phyloP scores from a whole-genome alignment of 2,113 vertebrate species.

The Oophaga pumilio region DNA sequence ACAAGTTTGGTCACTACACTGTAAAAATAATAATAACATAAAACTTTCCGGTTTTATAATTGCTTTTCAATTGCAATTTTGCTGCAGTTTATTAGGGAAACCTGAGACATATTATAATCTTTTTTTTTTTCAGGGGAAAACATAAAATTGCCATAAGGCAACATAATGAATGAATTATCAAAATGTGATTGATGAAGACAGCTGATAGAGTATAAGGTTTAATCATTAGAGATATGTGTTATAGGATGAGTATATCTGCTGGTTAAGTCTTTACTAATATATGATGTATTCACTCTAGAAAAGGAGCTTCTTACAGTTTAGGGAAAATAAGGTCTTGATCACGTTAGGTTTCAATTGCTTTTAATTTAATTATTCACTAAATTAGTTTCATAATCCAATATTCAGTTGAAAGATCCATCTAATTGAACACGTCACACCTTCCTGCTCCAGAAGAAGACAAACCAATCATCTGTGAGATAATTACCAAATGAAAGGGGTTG shows the following conservation, averaged over 20 bases:
- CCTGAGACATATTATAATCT: background rate
- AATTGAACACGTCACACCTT: no score
- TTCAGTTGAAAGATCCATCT: no score
- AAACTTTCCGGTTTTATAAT: slow-evolving; percentile 36
- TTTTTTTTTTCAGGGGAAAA: background rate
- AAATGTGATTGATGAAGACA: background rate
- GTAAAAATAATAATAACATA: background rate
- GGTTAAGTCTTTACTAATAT: background rate
- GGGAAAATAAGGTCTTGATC: background rate
- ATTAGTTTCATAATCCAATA: no score
- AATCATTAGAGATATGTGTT: background rate
- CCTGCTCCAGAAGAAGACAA: no score
- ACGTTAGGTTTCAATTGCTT: background rate
- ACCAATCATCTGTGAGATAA: no score
- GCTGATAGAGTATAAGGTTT: background rate
- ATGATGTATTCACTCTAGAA: background rate
- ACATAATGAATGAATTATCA: background rate
- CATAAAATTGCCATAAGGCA: background rate
- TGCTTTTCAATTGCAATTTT: background rate
- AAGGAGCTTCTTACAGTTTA: background rate
- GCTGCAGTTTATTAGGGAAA: background rate
- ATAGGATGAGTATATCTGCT: background rate
- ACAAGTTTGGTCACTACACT: slow-evolving; percentile 10
- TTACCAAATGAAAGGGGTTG: no score
- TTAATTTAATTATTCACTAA: no score